Percentiles rank a stretch among this genome's conserved stretches.
phyloP scores from a whole-genome alignment of 1,140 invertebrate genomes.

The Lucilia sericata region DNA sequence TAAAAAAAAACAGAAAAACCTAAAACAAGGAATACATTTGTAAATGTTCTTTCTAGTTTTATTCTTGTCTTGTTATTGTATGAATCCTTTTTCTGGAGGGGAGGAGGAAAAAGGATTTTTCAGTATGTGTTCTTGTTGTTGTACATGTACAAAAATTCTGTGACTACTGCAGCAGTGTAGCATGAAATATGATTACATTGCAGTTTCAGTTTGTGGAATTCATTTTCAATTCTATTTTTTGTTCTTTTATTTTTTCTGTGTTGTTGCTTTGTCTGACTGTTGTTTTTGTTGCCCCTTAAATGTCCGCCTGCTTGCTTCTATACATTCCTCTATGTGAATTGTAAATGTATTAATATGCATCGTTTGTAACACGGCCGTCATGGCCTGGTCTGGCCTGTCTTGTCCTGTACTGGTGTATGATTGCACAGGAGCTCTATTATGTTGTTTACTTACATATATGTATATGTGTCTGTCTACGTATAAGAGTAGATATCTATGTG shows the following conservation, averaged over 20 bases:
- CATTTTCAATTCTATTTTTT: background rate
- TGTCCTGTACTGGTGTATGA: background rate
- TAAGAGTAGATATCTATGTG: too few relatives aligned
- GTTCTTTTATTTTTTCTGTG: background rate
- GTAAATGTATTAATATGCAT: conserved; percentile 40
- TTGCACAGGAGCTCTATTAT: background rate
- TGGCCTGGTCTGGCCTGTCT: background rate
- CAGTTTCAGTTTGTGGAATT: conserved; percentile 30
- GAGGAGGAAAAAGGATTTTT: background rate
- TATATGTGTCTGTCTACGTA: background rate
- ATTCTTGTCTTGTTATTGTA: background rate
- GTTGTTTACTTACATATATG: background rate
- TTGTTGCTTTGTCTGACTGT: conserved; percentile 16
- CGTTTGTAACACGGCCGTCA: conserved; percentile 26
- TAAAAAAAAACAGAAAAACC: background rate
- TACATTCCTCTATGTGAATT: conserved; percentile 4
- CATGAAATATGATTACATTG: conserved; percentile 43
- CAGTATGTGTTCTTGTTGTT: background rate
- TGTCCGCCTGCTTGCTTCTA: background rate
- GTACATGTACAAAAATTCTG: conserved; percentile 21
- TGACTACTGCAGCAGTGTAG: conserved; percentile 44
- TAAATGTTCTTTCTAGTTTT: conserved; percentile 15
- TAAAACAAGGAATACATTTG: conserved; percentile 31
- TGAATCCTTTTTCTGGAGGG: background rate
- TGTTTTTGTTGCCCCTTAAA: background rate